Conservation (phyloP, 2,888 invertebrate species). For the Ochropacha duplaris region DNA sequence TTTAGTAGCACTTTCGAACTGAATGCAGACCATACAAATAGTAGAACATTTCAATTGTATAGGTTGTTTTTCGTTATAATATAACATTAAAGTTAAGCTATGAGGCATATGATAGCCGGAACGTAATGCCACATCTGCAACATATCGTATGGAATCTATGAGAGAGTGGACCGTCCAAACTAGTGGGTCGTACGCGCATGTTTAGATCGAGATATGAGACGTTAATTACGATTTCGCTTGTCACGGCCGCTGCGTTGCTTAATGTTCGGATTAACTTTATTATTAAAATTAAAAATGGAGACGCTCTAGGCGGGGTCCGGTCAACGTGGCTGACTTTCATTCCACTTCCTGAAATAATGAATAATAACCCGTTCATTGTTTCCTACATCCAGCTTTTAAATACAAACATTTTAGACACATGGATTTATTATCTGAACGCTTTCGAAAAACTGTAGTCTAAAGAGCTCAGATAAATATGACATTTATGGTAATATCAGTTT, state of each 20-base stretch:
- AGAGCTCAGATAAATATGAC: not conserved
- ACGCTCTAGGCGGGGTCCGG: conserved; percentile 18
- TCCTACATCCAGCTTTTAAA: not conserved
- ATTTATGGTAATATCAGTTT: not conserved
- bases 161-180: conserved; percentile 21
- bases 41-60: no score
- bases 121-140: not conserved
- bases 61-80: no score
- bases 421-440: not conserved
- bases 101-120: no score
- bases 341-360: conserved; percentile 21
- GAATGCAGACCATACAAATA: no score
- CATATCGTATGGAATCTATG: conserved; percentile 20
- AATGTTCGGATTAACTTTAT: conserved; percentile 69
- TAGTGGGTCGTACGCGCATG: conserved; percentile 32
- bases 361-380: not conserved
- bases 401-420: not conserved
- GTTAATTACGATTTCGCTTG: conserved; percentile 78
- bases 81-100: no score
- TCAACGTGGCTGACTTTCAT: conserved; percentile 22
- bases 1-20: no score
- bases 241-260: conserved; percentile 75
- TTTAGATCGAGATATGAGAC: conserved; percentile 56
- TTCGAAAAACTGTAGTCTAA: conserved; percentile 1
- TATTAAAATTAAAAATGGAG: conserved; percentile 46